Conservation (phyloP, 2,797 vertebrate species). For the Loriculus beryllinus region DNA sequence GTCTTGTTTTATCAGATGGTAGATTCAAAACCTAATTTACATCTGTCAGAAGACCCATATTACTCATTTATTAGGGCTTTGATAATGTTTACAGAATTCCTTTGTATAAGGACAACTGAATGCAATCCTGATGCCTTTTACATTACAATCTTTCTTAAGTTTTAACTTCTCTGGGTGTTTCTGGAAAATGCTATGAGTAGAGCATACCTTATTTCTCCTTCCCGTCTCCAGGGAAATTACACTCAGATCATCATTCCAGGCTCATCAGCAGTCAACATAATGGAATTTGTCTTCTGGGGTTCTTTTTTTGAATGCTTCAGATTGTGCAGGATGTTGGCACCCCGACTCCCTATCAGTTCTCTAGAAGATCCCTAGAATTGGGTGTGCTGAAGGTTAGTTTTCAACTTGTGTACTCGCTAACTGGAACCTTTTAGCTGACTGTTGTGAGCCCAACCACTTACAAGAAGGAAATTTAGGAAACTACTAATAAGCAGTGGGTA, state of each 20-base stretch:
- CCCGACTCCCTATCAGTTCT: not conserved
- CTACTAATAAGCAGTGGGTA: not conserved
- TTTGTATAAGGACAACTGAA: not conserved
- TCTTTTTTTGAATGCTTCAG: not conserved
- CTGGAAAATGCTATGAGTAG: not conserved
- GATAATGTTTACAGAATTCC: slow-evolving; percentile 18
- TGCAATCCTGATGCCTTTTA: not conserved
- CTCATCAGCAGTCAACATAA: not conserved
- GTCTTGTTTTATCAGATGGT: not conserved
- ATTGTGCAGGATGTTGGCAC: not conserved
- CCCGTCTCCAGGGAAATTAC: not conserved
- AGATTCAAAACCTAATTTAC: not conserved
- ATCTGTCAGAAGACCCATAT: not conserved
- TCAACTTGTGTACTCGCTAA: not conserved
- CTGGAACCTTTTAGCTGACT: not conserved
- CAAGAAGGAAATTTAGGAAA: not conserved
- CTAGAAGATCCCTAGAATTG: not conserved
- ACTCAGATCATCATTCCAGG: not conserved
- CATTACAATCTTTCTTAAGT: not conserved
- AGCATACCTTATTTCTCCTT: not conserved
- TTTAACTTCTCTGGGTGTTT: not conserved
- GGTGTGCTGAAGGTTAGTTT: not conserved
- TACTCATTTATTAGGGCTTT: not conserved
- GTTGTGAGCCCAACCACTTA: not conserved
- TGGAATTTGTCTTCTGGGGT: not conserved